Percentiles rank a stretch among this genome's conserved stretches.
phyloP scores from a whole-genome alignment of 53 echinoderm and acorn worm genomes.

The Arbacia lixula region DNA sequence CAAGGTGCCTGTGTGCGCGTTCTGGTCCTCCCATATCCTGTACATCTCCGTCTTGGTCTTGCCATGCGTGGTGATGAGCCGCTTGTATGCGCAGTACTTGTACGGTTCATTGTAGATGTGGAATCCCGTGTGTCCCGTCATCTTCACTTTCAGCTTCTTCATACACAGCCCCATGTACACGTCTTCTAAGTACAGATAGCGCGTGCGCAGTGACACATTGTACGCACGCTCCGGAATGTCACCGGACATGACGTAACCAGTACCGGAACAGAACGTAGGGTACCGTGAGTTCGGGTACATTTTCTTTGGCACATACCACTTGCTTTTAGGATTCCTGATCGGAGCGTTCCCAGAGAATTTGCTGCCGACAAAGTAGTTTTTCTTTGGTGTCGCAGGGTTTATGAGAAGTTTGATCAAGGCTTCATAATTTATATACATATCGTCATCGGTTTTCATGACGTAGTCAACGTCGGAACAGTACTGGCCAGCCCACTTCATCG shows the following conservation, averaged over 20 bases:
- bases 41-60: slow-evolving; percentile 47
- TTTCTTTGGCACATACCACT: slow-evolving; percentile 64
- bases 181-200: slow-evolving; percentile 59
- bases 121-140: slow-evolving; percentile 34
- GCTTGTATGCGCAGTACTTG: slow-evolving; percentile 52
- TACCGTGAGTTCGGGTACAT: slow-evolving; percentile 53
- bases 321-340: slow-evolving; percentile 60
- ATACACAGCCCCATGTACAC: slow-evolving; percentile 69
- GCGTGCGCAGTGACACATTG: slow-evolving; percentile 56
- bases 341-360: slow-evolving; percentile 57
- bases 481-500: slow-evolving; percentile 71
- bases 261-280: slow-evolving; percentile 68
- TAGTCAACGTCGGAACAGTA: slow-evolving; percentile 54
- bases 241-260: slow-evolving; percentile 70
- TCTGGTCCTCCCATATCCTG: slow-evolving; percentile 56
- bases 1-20: not conserved
- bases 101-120: slow-evolving; percentile 49
- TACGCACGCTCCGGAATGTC: slow-evolving; percentile 61
- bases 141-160: slow-evolving; percentile 57
- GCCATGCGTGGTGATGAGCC: slow-evolving; percentile 46
- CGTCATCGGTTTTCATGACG: slow-evolving; percentile 76
- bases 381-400: slow-evolving; percentile 26
- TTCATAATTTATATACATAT: slow-evolving; percentile 66
- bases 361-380: slow-evolving; percentile 49
- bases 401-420: slow-evolving; percentile 47